Conservation (phyloP, 2,797 vertebrate species). For the Hydrolagus colliei region DNA sequence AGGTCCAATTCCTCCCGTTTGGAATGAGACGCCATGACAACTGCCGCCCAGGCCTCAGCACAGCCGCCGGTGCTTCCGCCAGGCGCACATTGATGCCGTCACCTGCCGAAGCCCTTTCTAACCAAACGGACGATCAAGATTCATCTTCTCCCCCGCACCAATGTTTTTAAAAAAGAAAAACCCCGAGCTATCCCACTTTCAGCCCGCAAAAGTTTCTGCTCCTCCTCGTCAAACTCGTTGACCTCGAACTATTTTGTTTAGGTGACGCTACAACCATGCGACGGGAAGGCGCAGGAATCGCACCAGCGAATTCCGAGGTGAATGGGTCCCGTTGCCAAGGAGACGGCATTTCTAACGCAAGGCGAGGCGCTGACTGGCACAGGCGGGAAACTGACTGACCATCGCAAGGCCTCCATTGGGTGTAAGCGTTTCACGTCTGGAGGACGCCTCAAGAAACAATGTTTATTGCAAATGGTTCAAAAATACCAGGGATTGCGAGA, state of each 20-base stretch:
- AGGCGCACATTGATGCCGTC: not conserved
- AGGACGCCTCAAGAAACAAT: too few relatives aligned
- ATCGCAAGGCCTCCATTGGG: too few relatives aligned
- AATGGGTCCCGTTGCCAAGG: slow-evolving; percentile 38
- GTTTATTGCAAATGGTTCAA: too few relatives aligned
- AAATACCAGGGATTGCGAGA: too few relatives aligned
- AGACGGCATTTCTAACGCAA: slow-evolving; percentile 37
- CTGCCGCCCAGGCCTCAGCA: too few relatives aligned
- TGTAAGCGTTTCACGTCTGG: too few relatives aligned
- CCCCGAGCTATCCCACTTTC: too few relatives aligned
- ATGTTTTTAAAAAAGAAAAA: not conserved
- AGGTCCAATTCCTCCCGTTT: slow-evolving; percentile 64
- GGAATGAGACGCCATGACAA: slow-evolving; percentile 56
- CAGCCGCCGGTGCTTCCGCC: not conserved
- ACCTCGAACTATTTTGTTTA: not conserved
- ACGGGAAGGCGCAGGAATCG: not conserved
- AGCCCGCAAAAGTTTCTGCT: too few relatives aligned
- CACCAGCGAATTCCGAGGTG: not conserved
- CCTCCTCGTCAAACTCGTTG: not conserved
- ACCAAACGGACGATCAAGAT: too few relatives aligned
- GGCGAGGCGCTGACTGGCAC: not conserved
- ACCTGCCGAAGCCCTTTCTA: not conserved
- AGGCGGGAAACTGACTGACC: accelerated
- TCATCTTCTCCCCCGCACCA: not conserved
- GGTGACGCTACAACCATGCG: too few relatives aligned